These are phyloP conservation scores for Sialis lutaria DNA, from an alignment of 2,888 invertebrate genomes.

Conservation along the genomic window DNA sequence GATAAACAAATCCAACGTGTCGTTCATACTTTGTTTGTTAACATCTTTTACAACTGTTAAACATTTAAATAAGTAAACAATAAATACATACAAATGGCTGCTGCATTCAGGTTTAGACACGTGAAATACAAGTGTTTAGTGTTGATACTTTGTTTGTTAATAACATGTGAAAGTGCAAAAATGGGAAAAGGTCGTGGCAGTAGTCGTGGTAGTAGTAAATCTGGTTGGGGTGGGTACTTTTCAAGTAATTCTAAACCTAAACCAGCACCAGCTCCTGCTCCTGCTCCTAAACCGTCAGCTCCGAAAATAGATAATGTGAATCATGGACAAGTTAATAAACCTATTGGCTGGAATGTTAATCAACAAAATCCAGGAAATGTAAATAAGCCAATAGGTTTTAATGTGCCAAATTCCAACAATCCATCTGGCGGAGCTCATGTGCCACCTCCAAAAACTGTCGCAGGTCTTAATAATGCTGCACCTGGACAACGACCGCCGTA, in stretches of 20 bases:
- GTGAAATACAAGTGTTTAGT: no score
- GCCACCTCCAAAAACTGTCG: neutral
- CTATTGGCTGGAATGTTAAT: neutral
- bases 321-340: neutral
- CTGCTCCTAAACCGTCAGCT: neutral
- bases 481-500: neutral
- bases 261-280: neutral
- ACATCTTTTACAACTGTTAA: no score
- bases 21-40: no score
- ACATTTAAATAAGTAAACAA: no score
- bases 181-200: conserved; percentile 7
- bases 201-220: conserved; percentile 5
- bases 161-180: no score
- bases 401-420: neutral
- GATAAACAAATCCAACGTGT: no score
- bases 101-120: no score
- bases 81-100: no score
- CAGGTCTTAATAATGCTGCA: neutral
- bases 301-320: neutral
- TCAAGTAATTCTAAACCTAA: neutral
- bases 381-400: neutral
- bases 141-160: no score
- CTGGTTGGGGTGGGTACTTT: neutral
- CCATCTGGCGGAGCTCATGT: conserved; percentile 1
- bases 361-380: neutral